A percentile compares a stretch with the other conserved stretches of the same genome.
Evolutionary conservation across 2,797 vertebrate species (phyloP).

Genomic region (Lutjanus campechanus): DNA sequence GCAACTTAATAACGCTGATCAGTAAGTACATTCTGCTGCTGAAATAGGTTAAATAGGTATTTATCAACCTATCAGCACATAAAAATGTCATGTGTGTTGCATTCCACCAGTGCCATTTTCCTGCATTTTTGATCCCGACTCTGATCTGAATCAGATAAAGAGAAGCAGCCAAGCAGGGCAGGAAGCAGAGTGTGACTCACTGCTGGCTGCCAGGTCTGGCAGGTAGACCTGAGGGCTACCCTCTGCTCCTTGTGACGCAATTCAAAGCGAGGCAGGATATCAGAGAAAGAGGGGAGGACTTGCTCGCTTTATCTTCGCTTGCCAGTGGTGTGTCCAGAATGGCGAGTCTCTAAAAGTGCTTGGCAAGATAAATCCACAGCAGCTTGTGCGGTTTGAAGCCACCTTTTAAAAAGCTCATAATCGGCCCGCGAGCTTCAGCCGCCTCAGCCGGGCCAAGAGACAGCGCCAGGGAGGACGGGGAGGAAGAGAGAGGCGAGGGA

Average conservation of each 20-base stretch:
- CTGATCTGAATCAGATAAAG: constrained; percentile 36
- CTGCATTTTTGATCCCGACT: constrained; percentile 8
- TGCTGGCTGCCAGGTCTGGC: constrained; percentile 50
- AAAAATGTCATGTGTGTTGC: background rate
- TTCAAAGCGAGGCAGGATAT: constrained; percentile 33
- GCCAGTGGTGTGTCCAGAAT: constrained; percentile 47
- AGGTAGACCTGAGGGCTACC: constrained; percentile 59
- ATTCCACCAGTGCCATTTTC: constrained; percentile 15
- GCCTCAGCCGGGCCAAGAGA: constrained; percentile 4
- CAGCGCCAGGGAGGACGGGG: background rate
- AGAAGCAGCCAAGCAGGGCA: constrained; percentile 30
- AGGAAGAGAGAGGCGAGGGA: constrained; percentile 1
- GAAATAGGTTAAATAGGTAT: background rate
- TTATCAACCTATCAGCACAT: background rate
- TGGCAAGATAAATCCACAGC: constrained; percentile 51
- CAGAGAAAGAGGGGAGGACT: constrained; percentile 4
- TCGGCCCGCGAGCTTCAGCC: constrained; percentile 28
- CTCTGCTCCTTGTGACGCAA: constrained; percentile 57
- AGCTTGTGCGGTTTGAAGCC: constrained; percentile 44
- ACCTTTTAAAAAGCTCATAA: constrained; percentile 48
- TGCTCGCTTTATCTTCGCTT: constrained; percentile 41
- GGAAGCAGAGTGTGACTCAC: constrained; percentile 57
- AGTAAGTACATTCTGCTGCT: background rate
- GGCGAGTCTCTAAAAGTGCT: constrained; percentile 37
- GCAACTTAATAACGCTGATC: constrained; percentile 17